These are phyloP conservation scores for Conomelus anceps DNA, from an alignment of 2,888 invertebrate species.

Conservation along the genomic window DNA sequence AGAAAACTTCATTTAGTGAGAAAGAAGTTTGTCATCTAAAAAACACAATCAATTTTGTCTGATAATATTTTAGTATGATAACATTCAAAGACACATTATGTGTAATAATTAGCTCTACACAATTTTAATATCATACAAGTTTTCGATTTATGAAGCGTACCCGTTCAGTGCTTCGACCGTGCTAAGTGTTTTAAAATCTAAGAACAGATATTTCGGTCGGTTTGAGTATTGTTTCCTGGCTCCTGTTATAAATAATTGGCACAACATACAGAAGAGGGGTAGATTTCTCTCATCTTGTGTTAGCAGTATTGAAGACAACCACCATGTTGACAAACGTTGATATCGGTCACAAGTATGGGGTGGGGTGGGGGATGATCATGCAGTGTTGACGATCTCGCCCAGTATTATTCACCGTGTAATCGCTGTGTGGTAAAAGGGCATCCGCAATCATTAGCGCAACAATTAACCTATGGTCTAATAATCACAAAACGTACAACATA, in stretches of 20 bases:
- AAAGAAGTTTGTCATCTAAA: no score
- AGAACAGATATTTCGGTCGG: no score
- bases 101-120: no score
- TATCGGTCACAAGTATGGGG: background rate
- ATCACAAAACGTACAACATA: background rate
- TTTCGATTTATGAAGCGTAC: no score
- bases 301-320: background rate
- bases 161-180: no score
- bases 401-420: background rate
- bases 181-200: no score
- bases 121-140: no score
- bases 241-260: background rate
- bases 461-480: background rate
- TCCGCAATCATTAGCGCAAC: background rate
- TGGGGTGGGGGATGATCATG: no score
- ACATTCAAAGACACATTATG: no score
- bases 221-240: background rate
- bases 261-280: background rate
- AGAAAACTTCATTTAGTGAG: no score
- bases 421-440: background rate
- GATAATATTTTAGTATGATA: no score
- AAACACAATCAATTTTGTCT: no score
- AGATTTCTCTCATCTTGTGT: background rate
- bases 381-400: background rate
- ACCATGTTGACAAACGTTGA: background rate